Percentiles rank a stretch among this genome's conserved stretches.
These are phyloP conservation scores for Pardalotus punctatus DNA, from an alignment of 2,113 vertebrate species.

Conservation along the genomic window DNA sequence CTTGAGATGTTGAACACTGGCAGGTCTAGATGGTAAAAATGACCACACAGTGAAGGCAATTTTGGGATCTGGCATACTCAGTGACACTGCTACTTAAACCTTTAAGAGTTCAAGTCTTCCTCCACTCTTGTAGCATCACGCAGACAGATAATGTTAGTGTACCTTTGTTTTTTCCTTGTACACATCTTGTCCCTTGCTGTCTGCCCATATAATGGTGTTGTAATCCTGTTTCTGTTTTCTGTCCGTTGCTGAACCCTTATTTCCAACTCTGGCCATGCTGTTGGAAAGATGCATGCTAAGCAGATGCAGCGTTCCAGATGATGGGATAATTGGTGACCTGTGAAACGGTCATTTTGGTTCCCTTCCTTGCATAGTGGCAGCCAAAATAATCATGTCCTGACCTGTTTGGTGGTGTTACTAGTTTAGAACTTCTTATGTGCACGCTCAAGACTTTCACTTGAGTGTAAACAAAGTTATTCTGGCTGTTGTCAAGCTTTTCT, in stretches of 20 bases:
- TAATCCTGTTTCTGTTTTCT: conserved; percentile 7
- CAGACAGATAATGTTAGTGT: background rate
- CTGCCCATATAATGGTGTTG: background rate
- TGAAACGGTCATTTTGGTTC: background rate
- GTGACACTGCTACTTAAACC: background rate
- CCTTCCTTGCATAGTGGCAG: background rate
- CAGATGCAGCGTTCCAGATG: background rate
- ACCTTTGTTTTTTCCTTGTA: background rate
- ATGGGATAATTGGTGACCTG: conserved; percentile 5
- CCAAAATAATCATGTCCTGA: background rate
- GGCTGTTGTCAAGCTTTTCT: background rate
- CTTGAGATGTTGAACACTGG: background rate
- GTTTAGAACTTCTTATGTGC: background rate
- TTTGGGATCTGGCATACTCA: background rate
- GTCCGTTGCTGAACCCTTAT: background rate
- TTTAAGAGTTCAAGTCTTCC: background rate
- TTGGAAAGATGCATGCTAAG: background rate
- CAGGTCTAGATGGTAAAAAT: background rate
- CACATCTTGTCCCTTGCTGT: fast-evolving
- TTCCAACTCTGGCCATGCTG: background rate
- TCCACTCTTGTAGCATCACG: background rate
- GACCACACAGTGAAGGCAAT: background rate
- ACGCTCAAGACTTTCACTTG: background rate
- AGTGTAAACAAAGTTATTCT: background rate
- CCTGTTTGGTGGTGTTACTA: background rate